A percentile compares a stretch with the other conserved stretches of the same genome.
Conservation (phyloP, 2,797 vertebrate species). For the Poeciliopsis paucimaculata region DNA sequence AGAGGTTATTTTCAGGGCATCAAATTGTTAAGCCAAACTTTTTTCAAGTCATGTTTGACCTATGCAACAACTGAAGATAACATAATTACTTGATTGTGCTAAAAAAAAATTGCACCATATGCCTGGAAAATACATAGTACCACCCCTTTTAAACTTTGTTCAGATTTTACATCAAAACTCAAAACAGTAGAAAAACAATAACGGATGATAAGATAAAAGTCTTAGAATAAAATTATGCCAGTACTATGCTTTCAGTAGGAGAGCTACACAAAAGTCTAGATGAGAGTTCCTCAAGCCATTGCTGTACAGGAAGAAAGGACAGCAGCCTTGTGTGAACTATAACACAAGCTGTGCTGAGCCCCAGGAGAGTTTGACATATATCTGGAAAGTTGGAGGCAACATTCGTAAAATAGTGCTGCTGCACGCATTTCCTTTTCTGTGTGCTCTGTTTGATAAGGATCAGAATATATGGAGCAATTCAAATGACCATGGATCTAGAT, state of each 20-base stretch:
- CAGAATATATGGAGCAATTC: slow-evolving; percentile 35
- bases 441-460: slow-evolving; percentile 34
- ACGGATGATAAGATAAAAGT: background rate
- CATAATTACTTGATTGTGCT: too few relatives aligned
- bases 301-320: slow-evolving; percentile 27
- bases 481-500: slow-evolving; percentile 13
- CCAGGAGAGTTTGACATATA: slow-evolving; percentile 59
- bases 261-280: background rate
- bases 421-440: slow-evolving; percentile 58
- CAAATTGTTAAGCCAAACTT: too few relatives aligned
- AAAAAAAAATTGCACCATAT: too few relatives aligned
- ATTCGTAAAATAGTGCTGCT: slow-evolving; percentile 67
- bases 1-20: too few relatives aligned
- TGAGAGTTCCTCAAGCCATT: slow-evolving; percentile 33
- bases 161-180: background rate
- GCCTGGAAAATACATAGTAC: too few relatives aligned
- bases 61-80: too few relatives aligned
- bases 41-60: too few relatives aligned
- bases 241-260: background rate
- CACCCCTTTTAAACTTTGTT: background rate
- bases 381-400: slow-evolving; percentile 64
- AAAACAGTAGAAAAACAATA: background rate
- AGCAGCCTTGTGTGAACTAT: slow-evolving; percentile 57
- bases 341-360: slow-evolving; percentile 58
- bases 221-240: background rate